phyloP scores from a whole-genome alignment of 2,888 invertebrate genomes.

The Hoplodrina blanda region DNA sequence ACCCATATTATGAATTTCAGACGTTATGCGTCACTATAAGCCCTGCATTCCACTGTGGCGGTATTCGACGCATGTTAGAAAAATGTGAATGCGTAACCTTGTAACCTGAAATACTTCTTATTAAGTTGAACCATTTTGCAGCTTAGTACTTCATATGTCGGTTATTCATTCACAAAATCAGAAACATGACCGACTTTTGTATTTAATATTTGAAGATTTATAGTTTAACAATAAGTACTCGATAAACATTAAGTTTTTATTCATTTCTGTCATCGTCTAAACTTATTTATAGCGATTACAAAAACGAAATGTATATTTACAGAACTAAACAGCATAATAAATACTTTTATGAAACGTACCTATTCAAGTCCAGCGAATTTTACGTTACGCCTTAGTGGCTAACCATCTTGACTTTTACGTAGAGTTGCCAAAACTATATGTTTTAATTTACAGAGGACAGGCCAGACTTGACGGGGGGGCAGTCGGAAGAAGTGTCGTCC shows the following conservation, averaged over 20 bases:
- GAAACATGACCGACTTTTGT: neutral
- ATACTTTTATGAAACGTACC: neutral
- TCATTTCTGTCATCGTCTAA: neutral
- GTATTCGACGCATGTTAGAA: conserved; percentile 25
- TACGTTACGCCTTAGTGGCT: conserved; percentile 26
- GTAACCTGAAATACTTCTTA: conserved; percentile 21
- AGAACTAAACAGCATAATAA: neutral
- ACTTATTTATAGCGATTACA: neutral
- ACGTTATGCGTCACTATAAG: conserved; percentile 50
- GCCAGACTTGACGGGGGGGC: conserved; percentile 71
- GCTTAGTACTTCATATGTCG: conserved; percentile 8
- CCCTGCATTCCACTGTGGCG: conserved; percentile 38
- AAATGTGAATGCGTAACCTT: conserved; percentile 32
- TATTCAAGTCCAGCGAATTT: neutral
- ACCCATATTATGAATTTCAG: conserved; percentile 49
- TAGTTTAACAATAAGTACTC: neutral
- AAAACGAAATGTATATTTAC: neutral
- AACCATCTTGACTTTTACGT: conserved; percentile 11
- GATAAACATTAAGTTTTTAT: neutral
- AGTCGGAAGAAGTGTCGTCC: conserved; percentile 54
- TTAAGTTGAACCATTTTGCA: conserved; percentile 9
- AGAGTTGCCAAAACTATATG: conserved; percentile 49
- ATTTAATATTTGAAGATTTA: neutral
- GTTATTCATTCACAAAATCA: conserved; percentile 3
- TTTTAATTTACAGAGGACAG: conserved; percentile 79